A percentile compares a stretch with the other conserved stretches of the same genome.
phyloP scores from a whole-genome alignment of 2,888 invertebrate genomes.

The Drosophila cyrtoloma region DNA sequence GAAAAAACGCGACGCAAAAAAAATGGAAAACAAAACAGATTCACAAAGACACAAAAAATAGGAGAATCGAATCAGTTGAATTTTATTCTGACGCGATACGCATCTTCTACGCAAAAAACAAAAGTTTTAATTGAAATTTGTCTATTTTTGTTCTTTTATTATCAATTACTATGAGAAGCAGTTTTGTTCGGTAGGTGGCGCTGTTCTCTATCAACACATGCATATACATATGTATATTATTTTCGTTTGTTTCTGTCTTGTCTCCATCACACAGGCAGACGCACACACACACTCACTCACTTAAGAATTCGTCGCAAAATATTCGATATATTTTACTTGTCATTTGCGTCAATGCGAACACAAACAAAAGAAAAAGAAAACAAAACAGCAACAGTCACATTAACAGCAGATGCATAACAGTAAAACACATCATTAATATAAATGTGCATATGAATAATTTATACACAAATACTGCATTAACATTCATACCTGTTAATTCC shows the following conservation, averaged over 20 bases:
- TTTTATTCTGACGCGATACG: conserved; percentile 53
- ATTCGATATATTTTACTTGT: conserved; percentile 22
- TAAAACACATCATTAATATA: conserved; percentile 2
- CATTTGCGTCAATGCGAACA: conserved; percentile 47
- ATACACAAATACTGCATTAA: not conserved
- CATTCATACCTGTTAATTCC: conserved; percentile 12
- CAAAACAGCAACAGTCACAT: not conserved
- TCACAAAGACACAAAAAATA: conserved; percentile 21
- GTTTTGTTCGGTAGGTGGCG: conserved; percentile 27
- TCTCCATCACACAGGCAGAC: conserved; percentile 14
- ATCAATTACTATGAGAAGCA: conserved; percentile 18
- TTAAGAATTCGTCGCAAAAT: conserved; percentile 14
- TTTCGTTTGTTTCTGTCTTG: conserved; percentile 34
- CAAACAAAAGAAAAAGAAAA: conserved; percentile 24
- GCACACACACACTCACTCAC: not conserved
- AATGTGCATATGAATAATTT: not conserved
- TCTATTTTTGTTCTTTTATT: conserved; percentile 2
- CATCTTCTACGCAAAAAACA: conserved; percentile 25
- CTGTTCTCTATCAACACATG: conserved; percentile 6
- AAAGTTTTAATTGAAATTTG: conserved; percentile 26
- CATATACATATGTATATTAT: conserved; percentile 9
- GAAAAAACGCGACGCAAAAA: conserved; percentile 35
- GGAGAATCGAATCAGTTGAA: conserved; percentile 53
- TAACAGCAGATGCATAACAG: conserved; percentile 17
- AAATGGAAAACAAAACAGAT: conserved; percentile 13